Evolutionary conservation across 2,888 invertebrate genomes (phyloP).

Genomic region (Crepidodera aurea): DNA sequence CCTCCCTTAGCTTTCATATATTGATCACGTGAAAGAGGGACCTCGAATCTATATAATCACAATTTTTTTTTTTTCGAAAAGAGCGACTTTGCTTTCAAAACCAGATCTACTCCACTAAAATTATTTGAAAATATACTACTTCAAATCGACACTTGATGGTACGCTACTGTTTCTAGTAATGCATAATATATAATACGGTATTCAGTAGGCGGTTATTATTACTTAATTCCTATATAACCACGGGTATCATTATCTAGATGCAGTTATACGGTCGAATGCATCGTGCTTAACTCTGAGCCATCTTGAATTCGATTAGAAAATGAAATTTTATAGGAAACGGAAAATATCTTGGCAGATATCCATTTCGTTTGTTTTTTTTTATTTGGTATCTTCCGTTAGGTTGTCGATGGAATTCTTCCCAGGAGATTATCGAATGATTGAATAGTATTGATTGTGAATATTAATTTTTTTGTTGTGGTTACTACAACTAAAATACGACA

Average conservation of each 20-base stretch:
- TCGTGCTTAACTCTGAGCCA: background rate
- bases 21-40: no score
- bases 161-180: background rate
- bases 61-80: no score
- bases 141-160: background rate
- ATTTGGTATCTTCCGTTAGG: background rate
- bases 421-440: background rate
- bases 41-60: no score
- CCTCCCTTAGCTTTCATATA: no score
- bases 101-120: no score
- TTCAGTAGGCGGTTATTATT: slow-evolving; percentile 9
- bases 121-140: no score
- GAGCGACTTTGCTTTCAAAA: no score
- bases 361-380: background rate
- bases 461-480: no score
- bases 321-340: slow-evolving; percentile 7
- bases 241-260: background rate
- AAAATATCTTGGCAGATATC: background rate
- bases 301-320: slow-evolving; percentile 9
- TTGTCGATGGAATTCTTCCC: background rate
- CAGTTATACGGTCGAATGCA: slow-evolving; percentile 9
- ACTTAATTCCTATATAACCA: slow-evolving; percentile 5
- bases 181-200: background rate
- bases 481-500: no score
- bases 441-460: no score